Evolutionary conservation across 2,113 vertebrate species (phyloP).

Genomic region (Corythornis cristatus): DNA sequence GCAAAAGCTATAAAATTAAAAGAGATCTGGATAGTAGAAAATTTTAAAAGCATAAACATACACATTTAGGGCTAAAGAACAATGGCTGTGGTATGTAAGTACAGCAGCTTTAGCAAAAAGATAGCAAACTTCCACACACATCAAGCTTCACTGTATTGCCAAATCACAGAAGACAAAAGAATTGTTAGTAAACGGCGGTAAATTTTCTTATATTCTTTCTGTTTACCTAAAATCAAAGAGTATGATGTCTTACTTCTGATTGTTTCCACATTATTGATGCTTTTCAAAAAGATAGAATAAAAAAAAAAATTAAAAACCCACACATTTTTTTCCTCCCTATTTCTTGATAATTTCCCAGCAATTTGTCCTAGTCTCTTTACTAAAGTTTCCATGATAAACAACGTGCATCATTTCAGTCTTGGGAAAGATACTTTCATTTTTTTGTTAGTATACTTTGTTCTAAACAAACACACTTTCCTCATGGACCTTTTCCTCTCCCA

Average conservation of each 20-base stretch:
- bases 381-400: background rate
- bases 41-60: background rate
- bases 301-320: background rate
- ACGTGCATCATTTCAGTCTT: background rate
- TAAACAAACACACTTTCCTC: constrained; percentile 14
- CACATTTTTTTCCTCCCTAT: background rate
- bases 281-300: background rate
- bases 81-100: background rate
- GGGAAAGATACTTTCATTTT: background rate
- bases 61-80: background rate
- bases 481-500: background rate
- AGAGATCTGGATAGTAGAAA: background rate
- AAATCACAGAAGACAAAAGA: background rate
- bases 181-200: background rate
- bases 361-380: background rate
- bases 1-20: background rate
- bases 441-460: background rate
- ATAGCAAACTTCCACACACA: background rate
- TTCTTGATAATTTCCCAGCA: background rate
- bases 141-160: background rate
- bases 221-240: background rate
- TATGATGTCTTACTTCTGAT: background rate
- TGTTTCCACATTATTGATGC: background rate
- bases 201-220: background rate
- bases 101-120: background rate